These are phyloP conservation scores for Platysteira castanea DNA, from an alignment of 2,113 vertebrate species.

Conservation along the genomic window DNA sequence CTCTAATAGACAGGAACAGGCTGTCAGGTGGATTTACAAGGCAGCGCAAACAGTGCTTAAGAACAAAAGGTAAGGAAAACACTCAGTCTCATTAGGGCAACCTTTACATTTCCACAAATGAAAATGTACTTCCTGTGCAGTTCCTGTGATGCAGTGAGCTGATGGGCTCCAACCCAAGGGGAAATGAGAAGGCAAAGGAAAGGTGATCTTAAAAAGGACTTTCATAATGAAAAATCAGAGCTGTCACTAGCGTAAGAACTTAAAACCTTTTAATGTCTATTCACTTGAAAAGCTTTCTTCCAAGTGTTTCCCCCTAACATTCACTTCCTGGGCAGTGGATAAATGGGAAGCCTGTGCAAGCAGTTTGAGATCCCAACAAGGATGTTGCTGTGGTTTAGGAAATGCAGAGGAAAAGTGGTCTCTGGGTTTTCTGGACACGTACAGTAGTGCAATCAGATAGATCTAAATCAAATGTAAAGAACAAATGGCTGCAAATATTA, in stretches of 20 bases:
- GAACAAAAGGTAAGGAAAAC: background rate
- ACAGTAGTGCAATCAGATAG: background rate
- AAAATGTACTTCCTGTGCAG: background rate
- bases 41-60: background rate
- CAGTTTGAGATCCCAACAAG: background rate
- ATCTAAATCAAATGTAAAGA: background rate
- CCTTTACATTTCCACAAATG: background rate
- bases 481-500: background rate
- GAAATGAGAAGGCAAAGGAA: background rate
- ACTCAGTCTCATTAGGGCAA: background rate
- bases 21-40: constrained; percentile 25
- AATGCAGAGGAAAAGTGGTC: background rate
- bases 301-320: background rate
- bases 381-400: background rate
- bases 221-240: background rate
- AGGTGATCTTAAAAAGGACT: background rate
- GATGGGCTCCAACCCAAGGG: background rate
- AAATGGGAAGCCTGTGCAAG: background rate
- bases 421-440: background rate
- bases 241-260: background rate
- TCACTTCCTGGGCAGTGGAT: background rate
- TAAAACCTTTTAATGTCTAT: background rate
- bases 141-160: background rate
- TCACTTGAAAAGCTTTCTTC: background rate
- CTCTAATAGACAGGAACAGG: constrained; percentile 7